A percentile compares a stretch with the other conserved stretches of the same genome.
phyloP scores from a whole-genome alignment of 1,140 invertebrate genomes.

The Conus ventricosus region DNA sequence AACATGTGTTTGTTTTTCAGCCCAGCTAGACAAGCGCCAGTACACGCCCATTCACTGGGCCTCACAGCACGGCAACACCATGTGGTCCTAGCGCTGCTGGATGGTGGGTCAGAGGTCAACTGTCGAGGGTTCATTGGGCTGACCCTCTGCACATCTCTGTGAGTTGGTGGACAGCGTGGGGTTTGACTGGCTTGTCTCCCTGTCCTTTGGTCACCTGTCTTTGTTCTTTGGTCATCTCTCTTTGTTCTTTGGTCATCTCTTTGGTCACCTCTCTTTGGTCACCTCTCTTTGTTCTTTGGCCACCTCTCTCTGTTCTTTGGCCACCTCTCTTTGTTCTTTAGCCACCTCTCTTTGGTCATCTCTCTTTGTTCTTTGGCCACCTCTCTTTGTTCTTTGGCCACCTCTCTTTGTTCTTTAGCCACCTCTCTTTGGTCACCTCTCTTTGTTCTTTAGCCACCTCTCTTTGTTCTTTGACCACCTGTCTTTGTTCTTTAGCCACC shows the following conservation, averaged over 20 bases:
- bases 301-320: too few relatives aligned
- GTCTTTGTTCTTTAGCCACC: too few relatives aligned
- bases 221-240: not conserved
- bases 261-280: too few relatives aligned
- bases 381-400: too few relatives aligned
- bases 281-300: too few relatives aligned
- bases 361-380: too few relatives aligned
- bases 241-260: not conserved
- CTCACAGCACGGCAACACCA: constrained; percentile 67
- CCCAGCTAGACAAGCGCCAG: constrained; percentile 64
- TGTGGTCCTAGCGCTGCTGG: constrained; percentile 59
- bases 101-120: constrained; percentile 70
- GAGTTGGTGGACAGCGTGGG: constrained; percentile 39
- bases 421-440: too few relatives aligned
- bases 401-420: too few relatives aligned
- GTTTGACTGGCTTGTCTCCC: not conserved
- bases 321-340: too few relatives aligned
- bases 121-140: constrained; percentile 68
- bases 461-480: too few relatives aligned
- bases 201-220: not conserved
- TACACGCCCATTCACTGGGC: constrained; percentile 72
- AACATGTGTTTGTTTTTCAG: constrained; percentile 46
- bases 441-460: too few relatives aligned
- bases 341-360: too few relatives aligned
- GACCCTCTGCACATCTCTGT: constrained; percentile 72